These are phyloP conservation scores for Eudemis profundana DNA, from an alignment of 2,888 invertebrate genomes.

Conservation along the genomic window DNA sequence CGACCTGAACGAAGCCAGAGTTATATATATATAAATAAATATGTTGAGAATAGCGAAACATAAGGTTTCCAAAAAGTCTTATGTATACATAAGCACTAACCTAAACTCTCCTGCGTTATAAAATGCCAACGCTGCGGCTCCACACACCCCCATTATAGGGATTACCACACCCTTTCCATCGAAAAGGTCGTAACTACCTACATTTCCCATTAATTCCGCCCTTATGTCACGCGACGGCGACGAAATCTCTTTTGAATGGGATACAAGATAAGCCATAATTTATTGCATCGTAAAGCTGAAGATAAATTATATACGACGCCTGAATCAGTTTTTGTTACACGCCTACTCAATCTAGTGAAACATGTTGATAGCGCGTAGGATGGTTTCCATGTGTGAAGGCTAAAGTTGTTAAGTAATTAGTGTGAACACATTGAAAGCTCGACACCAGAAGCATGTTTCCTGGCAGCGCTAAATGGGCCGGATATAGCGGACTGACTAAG, in stretches of 20 bases:
- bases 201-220: not conserved
- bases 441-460: too few species aligned
- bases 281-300: slow-evolving; percentile 43
- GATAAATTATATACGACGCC: slow-evolving; percentile 43
- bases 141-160: slow-evolving; percentile 40
- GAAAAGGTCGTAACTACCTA: not conserved
- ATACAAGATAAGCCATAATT: slow-evolving; percentile 44
- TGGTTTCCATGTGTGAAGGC: too few species aligned
- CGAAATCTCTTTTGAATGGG: slow-evolving; percentile 45
- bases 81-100: not conserved
- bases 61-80: too few species aligned
- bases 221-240: not conserved
- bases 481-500: too few species aligned
- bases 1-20: too few species aligned
- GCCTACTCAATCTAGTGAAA: not conserved
- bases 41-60: too few species aligned
- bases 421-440: too few species aligned
- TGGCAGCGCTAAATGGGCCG: too few species aligned
- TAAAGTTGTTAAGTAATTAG: too few species aligned
- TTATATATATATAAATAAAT: too few species aligned
- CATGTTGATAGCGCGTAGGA: not conserved
- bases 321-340: slow-evolving; percentile 38
- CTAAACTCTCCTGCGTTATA: slow-evolving; percentile 21
- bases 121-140: slow-evolving; percentile 21
- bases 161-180: slow-evolving; percentile 2